Base-by-base conservation (phyloP, 1,140 invertebrate genomes). In the Lordiphosa stackelbergi region DNA sequence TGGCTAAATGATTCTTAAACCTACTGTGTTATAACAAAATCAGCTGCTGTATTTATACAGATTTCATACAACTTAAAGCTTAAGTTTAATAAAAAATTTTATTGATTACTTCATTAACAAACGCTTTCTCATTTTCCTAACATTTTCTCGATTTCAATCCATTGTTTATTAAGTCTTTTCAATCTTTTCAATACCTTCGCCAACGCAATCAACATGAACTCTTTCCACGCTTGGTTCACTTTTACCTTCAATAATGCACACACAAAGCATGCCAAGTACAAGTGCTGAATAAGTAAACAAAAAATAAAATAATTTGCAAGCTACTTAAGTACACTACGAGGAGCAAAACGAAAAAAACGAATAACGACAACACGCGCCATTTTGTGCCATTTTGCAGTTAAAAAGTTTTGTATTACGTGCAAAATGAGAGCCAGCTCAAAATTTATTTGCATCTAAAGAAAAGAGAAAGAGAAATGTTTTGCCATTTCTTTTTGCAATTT, bases 351-450 rank as follows among this genome's bases (percentile, higher is more conserved):
- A 73, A 34, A 75, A 19, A 19, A 19, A 19, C 71, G 63, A 77
- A 68, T 64, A 72, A 69, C 63, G 68, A 77, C 48, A 59, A 48
- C 73, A 77, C 64, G 73, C 72, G 62, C 72, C 53, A 49, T 37
- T 73, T 62, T 58, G 61, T 51, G 36, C 60, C 53, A 61, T 65
- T 61, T 56, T 49, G 51, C 69, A 59, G 72, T 62, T 63, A 66
- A 62, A 70, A 75, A 75, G 57, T 64, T 77, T 62, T 61, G 69
- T 69, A 78, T 72, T 78, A 78, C 73, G 69, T 78, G 73, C 73
- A 60, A 72, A 77, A 77, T 75, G 63, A 57, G 72, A 49, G 58
- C 58, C 71, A 34, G 52, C 62, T 71, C 59, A 69, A 73, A 73
- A 74, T 73, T 74, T 73, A 73, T 71, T 70, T 58, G 36, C 54